A percentile compares a stretch with the other conserved stretches of the same genome.
Conservation (phyloP, 2,888 invertebrate genomes). For the Microctonus hyperodae region DNA sequence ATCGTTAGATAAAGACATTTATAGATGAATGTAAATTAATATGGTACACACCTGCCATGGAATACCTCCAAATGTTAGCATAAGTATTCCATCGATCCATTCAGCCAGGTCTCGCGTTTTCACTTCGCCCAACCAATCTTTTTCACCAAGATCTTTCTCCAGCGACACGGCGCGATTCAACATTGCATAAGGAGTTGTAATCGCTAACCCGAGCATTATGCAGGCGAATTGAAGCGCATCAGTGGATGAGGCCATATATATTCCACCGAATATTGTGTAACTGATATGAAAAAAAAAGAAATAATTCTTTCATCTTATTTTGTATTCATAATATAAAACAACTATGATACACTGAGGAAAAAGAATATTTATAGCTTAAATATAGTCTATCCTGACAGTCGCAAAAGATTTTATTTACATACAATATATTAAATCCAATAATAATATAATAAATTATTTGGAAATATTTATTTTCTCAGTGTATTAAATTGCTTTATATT, state of each 20-base stretch:
- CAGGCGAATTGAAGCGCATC: constrained; percentile 74
- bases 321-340: no score
- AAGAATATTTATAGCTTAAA: no score
- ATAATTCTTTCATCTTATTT: neutral
- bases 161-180: constrained; percentile 66
- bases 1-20: neutral
- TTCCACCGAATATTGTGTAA: constrained; percentile 75
- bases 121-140: constrained; percentile 68
- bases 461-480: no score
- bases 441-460: no score
- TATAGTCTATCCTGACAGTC: no score
- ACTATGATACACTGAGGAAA: neutral
- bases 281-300: constrained; percentile 38
- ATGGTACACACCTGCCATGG: constrained; percentile 70
- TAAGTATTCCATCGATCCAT: constrained; percentile 69
- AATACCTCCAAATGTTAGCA: constrained; percentile 73
- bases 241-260: constrained; percentile 77
- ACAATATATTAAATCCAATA: no score
- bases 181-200: constrained; percentile 72
- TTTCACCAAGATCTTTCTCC: constrained; percentile 54
- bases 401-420: no score
- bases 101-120: constrained; percentile 63
- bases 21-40: no score
- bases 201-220: constrained; percentile 72
- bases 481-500: no score